These are phyloP conservation scores for Porites australiensis DNA, from an alignment of 64 coral and sea anemone species.

Conservation along the genomic window DNA sequence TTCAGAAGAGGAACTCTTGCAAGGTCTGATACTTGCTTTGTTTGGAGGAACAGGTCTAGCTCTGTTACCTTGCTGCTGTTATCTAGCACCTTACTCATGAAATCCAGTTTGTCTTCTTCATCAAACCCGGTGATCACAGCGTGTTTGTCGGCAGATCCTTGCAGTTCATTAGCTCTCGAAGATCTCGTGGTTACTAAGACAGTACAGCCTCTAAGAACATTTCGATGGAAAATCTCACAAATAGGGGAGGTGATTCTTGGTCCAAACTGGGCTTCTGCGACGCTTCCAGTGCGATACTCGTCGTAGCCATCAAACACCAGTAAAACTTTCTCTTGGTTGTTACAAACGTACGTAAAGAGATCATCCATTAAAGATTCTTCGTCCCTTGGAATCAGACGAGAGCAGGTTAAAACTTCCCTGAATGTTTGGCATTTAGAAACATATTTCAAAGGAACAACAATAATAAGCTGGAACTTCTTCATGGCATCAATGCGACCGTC, in stretches of 20 bases:
- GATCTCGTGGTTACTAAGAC: not conserved
- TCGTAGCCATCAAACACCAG: not conserved
- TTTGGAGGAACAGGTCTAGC: too few species aligned
- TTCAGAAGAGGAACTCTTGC: too few species aligned
- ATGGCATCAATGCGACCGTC: not conserved
- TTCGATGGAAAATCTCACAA: not conserved
- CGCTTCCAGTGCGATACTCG: not conserved
- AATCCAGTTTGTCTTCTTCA: too few species aligned
- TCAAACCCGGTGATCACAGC: too few species aligned
- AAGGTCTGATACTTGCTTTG: too few species aligned
- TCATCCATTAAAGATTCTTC: not conserved
- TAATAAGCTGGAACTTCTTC: not conserved
- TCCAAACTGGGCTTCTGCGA: not conserved
- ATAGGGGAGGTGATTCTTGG: not conserved
- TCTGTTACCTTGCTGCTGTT: too few species aligned
- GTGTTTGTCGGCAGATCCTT: too few species aligned
- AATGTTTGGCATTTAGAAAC: not conserved
- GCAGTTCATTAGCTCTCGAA: not conserved
- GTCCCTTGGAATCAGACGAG: not conserved
- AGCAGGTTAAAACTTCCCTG: not conserved
- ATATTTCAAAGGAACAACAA: not conserved
- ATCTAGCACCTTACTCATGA: too few species aligned
- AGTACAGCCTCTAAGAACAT: not conserved
- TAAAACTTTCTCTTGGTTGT: not conserved
- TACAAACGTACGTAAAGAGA: not conserved